Conservation (phyloP, 2,113 vertebrate species). For the Leucopsar rothschildi region DNA sequence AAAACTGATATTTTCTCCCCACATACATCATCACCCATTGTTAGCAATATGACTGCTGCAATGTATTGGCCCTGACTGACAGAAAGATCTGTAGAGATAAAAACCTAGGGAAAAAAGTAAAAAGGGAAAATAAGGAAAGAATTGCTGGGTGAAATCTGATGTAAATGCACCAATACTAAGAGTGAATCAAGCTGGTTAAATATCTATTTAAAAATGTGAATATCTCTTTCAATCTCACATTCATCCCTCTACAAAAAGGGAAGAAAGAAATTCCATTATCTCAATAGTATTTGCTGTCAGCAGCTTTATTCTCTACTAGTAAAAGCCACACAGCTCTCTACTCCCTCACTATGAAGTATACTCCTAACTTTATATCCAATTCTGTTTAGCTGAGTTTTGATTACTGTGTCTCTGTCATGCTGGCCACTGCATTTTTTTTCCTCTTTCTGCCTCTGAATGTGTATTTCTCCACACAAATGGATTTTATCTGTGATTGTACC, state of each 20-base stretch:
- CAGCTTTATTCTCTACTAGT: neutral
- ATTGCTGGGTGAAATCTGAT: neutral
- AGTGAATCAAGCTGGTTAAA: neutral
- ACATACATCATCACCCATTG: neutral
- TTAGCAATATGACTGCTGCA: neutral
- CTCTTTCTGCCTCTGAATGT: neutral
- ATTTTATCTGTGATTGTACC: neutral
- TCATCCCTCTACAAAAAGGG: neutral
- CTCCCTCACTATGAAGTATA: neutral
- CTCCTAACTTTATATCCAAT: neutral
- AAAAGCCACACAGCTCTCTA: neutral
- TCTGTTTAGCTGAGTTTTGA: neutral
- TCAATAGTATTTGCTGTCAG: neutral
- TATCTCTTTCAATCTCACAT: constrained; percentile 16
- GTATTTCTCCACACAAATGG: neutral
- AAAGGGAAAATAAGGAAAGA: neutral
- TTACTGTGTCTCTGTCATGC: neutral
- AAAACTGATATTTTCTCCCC: neutral
- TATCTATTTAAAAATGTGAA: neutral
- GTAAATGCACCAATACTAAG: neutral
- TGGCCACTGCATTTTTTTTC: neutral
- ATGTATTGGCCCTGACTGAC: rapidly evolving
- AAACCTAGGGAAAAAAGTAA: neutral
- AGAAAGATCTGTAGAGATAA: neutral
- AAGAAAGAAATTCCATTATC: constrained; percentile 23